Evolutionary conservation across 2,113 vertebrate species (phyloP).

Genomic region (Oreochromis spilurus): DNA sequence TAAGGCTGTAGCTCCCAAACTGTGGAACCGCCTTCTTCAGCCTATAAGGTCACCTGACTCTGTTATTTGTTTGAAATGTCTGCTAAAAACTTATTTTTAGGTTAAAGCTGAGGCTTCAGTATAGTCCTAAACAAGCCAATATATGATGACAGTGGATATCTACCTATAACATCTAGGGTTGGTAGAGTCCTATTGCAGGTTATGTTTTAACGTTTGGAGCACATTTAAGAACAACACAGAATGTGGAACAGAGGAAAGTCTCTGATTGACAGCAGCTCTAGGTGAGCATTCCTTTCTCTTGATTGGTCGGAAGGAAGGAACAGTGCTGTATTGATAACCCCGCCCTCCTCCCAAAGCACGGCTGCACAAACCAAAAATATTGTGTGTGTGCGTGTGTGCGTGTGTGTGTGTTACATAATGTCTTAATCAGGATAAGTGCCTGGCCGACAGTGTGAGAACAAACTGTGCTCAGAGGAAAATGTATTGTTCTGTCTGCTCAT

Average conservation of each 20-base stretch:
- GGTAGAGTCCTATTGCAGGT: background rate
- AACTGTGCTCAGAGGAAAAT: constrained; percentile 3
- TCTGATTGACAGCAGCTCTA: constrained; percentile 36
- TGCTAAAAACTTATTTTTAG: background rate
- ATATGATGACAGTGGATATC: background rate
- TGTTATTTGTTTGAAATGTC: background rate
- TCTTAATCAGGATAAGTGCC: constrained; percentile 1
- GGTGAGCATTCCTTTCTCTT: constrained; percentile 38
- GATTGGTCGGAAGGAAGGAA: constrained; percentile 59
- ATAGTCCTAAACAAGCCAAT: background rate
- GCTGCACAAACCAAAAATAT: background rate
- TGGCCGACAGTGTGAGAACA: constrained; percentile 25
- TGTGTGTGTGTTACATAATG: constrained; percentile 37
- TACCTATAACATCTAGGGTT: background rate
- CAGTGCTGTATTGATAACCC: background rate
- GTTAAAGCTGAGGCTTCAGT: background rate
- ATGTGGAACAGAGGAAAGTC: constrained; percentile 3
- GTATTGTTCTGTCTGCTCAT: background rate
- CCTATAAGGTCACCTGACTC: background rate
- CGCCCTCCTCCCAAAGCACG: background rate
- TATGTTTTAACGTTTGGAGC: background rate
- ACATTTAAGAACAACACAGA: background rate
- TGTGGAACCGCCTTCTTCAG: background rate
- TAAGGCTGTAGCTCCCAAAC: background rate
- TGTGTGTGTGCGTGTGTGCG: background rate